phyloP scores from a whole-genome alignment of 1,140 invertebrate genomes.

The Heliconius congener region DNA sequence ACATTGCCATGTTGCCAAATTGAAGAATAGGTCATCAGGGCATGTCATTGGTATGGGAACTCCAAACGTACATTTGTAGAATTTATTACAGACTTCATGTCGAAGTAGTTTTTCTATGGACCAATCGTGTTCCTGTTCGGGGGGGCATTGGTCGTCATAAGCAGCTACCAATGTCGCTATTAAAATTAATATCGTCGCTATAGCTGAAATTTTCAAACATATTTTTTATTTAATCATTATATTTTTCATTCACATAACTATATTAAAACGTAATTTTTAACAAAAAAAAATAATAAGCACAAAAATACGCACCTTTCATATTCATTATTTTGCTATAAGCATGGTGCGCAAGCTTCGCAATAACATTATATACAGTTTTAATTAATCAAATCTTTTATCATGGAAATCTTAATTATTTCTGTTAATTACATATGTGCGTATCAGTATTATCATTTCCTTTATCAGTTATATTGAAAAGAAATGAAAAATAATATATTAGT shows the following conservation, averaged over 20 bases:
- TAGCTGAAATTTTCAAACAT: slow-evolving; percentile 28
- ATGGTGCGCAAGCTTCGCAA: background rate
- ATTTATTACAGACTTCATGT: slow-evolving; percentile 82
- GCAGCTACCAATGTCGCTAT: slow-evolving; percentile 31
- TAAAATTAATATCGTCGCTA: slow-evolving; percentile 32
- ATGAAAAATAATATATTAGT: background rate
- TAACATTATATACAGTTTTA: slow-evolving; percentile 28
- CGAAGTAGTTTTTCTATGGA: slow-evolving; percentile 58
- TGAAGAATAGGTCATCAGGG: slow-evolving; percentile 81
- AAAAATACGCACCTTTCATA: slow-evolving; percentile 35
- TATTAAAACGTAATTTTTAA: background rate
- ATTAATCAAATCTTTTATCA: slow-evolving; percentile 27
- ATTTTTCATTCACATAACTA: background rate
- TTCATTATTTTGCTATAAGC: slow-evolving; percentile 22
- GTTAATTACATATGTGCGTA: slow-evolving; percentile 25
- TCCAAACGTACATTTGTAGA: slow-evolving; percentile 82
- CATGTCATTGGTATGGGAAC: slow-evolving; percentile 77
- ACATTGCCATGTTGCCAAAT: slow-evolving; percentile 77
- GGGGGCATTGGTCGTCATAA: slow-evolving; percentile 47
- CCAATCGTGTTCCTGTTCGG: slow-evolving; percentile 53
- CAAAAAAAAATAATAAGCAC: too few relatives aligned
- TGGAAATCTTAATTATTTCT: slow-evolving; percentile 26
- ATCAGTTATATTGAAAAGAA: slow-evolving; percentile 18
- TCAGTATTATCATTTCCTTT: slow-evolving; percentile 33
- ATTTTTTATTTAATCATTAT: background rate